Conservation (phyloP, 2,113 vertebrate genomes). For the Epinephelus cyanopodus region DNA sequence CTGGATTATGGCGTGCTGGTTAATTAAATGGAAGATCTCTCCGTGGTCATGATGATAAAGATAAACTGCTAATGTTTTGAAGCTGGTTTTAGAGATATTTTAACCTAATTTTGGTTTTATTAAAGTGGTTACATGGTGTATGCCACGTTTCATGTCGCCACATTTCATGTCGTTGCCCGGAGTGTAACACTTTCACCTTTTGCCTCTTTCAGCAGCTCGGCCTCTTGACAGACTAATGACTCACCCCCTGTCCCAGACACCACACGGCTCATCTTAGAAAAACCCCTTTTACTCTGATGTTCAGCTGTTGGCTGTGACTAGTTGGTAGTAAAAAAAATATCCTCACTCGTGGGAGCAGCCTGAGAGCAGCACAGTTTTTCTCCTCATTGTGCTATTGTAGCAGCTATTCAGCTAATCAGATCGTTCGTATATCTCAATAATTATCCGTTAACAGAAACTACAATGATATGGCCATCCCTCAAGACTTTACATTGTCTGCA, state of each 20-base stretch:
- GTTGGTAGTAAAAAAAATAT: slow-evolving; percentile 9
- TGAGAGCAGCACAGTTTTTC: not conserved
- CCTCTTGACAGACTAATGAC: slow-evolving; percentile 11
- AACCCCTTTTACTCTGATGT: slow-evolving; percentile 25
- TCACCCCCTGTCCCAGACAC: slow-evolving; percentile 13
- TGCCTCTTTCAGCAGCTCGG: not conserved
- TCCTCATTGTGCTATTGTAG: slow-evolving; percentile 10
- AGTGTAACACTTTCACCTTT: slow-evolving; percentile 15
- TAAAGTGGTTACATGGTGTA: not conserved
- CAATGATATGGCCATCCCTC: slow-evolving; percentile 11
- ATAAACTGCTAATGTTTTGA: not conserved
- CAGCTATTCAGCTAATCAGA: not conserved
- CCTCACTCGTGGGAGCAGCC: not conserved
- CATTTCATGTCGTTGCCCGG: not conserved
- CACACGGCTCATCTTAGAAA: slow-evolving; percentile 33
- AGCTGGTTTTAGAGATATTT: too few species aligned
- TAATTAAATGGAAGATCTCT: slow-evolving; percentile 7
- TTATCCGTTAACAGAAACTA: slow-evolving; percentile 14
- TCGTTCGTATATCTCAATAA: slow-evolving; percentile 25
- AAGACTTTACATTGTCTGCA: not conserved
- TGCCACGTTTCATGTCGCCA: not conserved
- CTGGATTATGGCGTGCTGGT: not conserved
- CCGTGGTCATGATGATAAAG: not conserved
- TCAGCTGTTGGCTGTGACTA: slow-evolving; percentile 22
- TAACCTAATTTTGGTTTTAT: too few species aligned